A percentile compares a stretch with the other conserved stretches of the same genome.
phyloP scores from a whole-genome alignment of 2,113 vertebrate species.

The Dromaius novaehollandiae region DNA sequence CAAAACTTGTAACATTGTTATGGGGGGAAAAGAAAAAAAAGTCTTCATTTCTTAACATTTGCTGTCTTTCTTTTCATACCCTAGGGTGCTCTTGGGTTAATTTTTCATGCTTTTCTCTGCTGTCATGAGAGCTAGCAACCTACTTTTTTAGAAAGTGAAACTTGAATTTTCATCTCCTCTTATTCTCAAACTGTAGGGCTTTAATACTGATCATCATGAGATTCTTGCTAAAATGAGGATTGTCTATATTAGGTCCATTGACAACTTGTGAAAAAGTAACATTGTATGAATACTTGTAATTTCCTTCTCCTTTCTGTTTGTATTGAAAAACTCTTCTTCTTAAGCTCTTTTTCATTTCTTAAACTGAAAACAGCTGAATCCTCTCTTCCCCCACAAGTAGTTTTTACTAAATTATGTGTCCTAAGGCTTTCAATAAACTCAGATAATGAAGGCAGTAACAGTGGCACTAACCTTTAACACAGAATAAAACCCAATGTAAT shows the following conservation, averaged over 20 bases:
- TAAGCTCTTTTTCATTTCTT: constrained; percentile 1
- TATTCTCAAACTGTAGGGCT: neutral
- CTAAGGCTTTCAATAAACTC: constrained; percentile 55
- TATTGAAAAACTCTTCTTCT: neutral
- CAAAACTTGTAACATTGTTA: neutral
- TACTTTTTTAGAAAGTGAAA: neutral
- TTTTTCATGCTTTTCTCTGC: neutral
- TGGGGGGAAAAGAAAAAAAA: neutral
- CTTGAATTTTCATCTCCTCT: neutral
- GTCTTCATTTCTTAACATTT: neutral
- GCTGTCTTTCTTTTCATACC: neutral
- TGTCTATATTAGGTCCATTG: neutral
- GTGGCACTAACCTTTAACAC: constrained; percentile 23
- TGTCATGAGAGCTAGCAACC: neutral
- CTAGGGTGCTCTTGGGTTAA: neutral
- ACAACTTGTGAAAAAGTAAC: neutral
- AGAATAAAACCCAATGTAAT: neutral
- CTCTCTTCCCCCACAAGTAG: neutral
- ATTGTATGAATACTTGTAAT: neutral
- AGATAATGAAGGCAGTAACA: neutral
- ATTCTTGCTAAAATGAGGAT: neutral
- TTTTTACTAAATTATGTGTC: constrained; percentile 38
- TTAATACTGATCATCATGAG: neutral
- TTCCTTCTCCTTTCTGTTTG: neutral
- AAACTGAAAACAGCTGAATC: neutral